Percentiles rank a stretch among this genome's conserved stretches.
Evolutionary conservation across 2,797 vertebrate genomes (phyloP).

Genomic region (Staurois parvus): DNA sequence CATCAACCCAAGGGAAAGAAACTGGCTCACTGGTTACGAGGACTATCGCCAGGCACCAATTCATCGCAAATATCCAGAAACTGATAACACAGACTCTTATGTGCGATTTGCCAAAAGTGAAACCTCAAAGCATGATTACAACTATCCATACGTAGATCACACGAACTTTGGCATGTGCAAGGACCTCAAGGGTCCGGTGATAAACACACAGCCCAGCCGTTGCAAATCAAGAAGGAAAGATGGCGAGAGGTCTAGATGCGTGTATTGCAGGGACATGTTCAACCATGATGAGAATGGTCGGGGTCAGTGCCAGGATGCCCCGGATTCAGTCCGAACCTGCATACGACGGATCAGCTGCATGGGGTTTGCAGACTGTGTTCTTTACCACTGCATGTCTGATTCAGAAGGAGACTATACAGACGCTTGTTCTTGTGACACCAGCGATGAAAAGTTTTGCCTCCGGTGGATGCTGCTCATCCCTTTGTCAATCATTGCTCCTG

Average conservation of each 20-base stretch:
- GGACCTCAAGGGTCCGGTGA: slow-evolving; percentile 82
- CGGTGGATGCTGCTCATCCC: slow-evolving; percentile 97
- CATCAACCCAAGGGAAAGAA: slow-evolving; percentile 94
- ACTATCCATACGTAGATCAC: slow-evolving; percentile 89
- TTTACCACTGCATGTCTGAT: slow-evolving; percentile 99
- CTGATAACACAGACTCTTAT: slow-evolving; percentile 87
- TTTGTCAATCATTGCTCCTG: slow-evolving; percentile 93
- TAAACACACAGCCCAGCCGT: slow-evolving; percentile 87
- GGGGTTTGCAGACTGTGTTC: slow-evolving; percentile 98
- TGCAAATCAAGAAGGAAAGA: slow-evolving; percentile 81
- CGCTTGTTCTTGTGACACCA: slow-evolving; percentile 95
- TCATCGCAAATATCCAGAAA: slow-evolving; percentile 84
- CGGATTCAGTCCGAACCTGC: slow-evolving; percentile 88
- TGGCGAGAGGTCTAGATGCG: slow-evolving; percentile 85
- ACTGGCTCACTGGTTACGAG: slow-evolving; percentile 94
- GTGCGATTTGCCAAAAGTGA: slow-evolving; percentile 93
- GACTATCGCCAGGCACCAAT: slow-evolving; percentile 93
- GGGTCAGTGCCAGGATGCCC: slow-evolving; percentile 93
- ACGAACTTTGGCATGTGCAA: slow-evolving; percentile 84
- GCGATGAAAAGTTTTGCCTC: slow-evolving; percentile 90
- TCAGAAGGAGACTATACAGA: slow-evolving; percentile 97
- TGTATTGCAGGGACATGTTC: slow-evolving; percentile 94
- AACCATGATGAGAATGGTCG: slow-evolving; percentile 87
- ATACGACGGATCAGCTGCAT: slow-evolving; percentile 94
- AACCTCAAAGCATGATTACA: slow-evolving; percentile 92